Evolutionary conservation across 2,797 vertebrate genomes (phyloP), one percentile per base, ranked within the genome.

Genomic region (Antennarius maculatus): DNA sequence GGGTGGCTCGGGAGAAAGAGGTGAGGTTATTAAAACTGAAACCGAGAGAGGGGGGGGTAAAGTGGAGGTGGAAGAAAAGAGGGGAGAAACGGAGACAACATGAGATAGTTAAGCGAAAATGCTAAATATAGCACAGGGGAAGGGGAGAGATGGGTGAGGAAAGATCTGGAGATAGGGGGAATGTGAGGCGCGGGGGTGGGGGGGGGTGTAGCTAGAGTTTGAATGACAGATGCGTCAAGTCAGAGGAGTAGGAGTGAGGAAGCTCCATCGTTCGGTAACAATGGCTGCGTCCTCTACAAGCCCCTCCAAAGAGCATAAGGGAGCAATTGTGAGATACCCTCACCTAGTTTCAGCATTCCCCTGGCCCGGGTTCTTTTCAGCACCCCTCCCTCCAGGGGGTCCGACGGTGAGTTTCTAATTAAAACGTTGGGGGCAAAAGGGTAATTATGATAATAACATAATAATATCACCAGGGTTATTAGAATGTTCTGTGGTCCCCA

Each of bases 381-480:
- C 87, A 81, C 85, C 79, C 65, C 28, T 5, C 12, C 17, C 49
- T 18, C 49, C 18, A 4, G 6, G 31, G 86, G 86, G 89, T 73
- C 86, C 83, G 87, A 75, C 82, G 86, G 81, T 87, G 89, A 90
- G 90, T 90, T 92, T 93, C 86, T 93, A 93, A 94, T 94, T 94
- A 94, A 93, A 94, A 92, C 84, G 83, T 85, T 39, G 71, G 89
- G 92, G 90, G 91, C 91, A 90, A 91, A 92, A 91, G 92, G 92
- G 89, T 94, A 94, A 94, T 93, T 94, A 93, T 93, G 88, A 92
- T 94, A 94, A 94, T 94, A 92, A 91, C 89, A 92, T 93, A 92
- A 94, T 94, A 94, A 94, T 93, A 92, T 93, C 72, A 45, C 74
- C 67, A 56, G 81, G 90, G 90, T 93, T 94, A 93, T 94, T 93